Evolutionary conservation across 2,888 invertebrate species (phyloP), one percentile per base, ranked within the genome.

Genomic region (Metalampra italica): DNA sequence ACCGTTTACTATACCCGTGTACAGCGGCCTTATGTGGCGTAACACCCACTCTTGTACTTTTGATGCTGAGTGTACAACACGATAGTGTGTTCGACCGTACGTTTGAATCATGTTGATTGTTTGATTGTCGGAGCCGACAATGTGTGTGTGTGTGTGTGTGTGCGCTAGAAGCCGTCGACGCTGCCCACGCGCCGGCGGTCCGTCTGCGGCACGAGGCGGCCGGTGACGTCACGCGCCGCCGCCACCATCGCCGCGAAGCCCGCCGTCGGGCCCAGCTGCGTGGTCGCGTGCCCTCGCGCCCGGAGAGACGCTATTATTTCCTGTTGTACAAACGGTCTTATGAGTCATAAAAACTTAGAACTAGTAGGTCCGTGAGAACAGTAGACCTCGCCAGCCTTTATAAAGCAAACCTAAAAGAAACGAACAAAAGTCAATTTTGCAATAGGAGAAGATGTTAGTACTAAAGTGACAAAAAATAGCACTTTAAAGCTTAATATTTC

Each of bases 161-260:
- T 32, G 1, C 12, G 29, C 71, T 79, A 90, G 58, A 82, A 81
- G 43, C 90, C 91, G 43, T 87, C 90, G 38, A 82, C 65, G 57
- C 90, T 89, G 57, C 92, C 92, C 2, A 78, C 58, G 46, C 92
- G 71, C 58, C 92, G 78, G 7, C 64, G 73, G 64, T 92, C 92
- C 0, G 84, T 83, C 37, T 70, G 62, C 0, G 88, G 77, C 8
- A 78, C 51, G 2, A 81, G 54, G 15, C 72, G 66, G 0, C 88
- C 85, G 8, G 81, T 73, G 0, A 82, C 62, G 46, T 90, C 87
- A 0, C 92, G 78, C 0, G 69, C 65, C 3, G 91, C 85, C 0
- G 90, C 91, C 3, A 92, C 91, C 49, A 93, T 78, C 4, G 93
- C 92, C 1, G 93, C 92, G 71, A 94, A 93, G 1, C 93, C 92